These are phyloP conservation scores for Malthinus flaveolus DNA, from an alignment of 2,888 invertebrate genomes.

Conservation along the genomic window DNA sequence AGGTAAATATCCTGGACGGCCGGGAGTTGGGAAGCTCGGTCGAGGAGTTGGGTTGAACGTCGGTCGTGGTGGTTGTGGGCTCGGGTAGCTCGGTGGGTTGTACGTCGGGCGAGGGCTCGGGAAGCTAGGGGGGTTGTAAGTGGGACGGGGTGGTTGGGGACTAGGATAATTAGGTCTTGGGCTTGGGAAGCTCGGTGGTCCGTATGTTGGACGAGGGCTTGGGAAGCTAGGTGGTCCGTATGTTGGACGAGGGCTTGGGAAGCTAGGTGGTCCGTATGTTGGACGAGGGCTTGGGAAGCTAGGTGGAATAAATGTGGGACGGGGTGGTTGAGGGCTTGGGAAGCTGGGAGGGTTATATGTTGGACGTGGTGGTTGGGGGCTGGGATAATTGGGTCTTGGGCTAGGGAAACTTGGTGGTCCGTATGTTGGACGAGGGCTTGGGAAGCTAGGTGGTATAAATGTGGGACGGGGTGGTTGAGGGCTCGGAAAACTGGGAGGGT, in stretches of 20 bases:
- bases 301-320: slow-evolving; percentile 6
- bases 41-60: slow-evolving; percentile 8
- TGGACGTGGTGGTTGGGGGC: slow-evolving; percentile 8
- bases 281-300: slow-evolving; percentile 5
- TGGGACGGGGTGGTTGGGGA: slow-evolving; percentile 1
- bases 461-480: slow-evolving; percentile 12
- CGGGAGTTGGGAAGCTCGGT: background rate
- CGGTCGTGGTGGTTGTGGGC: slow-evolving; percentile 12
- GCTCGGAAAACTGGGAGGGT: slow-evolving; percentile 10
- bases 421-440: slow-evolving; percentile 8
- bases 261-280: slow-evolving; percentile 1
- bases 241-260: slow-evolving; percentile 10
- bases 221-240: background rate
- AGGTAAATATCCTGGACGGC: slow-evolving; percentile 9
- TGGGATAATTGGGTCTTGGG: slow-evolving; percentile 3
- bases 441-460: background rate
- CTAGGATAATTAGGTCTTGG: slow-evolving; percentile 15
- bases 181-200: slow-evolving; percentile 24
- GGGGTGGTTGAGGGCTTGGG: slow-evolving; percentile 11
- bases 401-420: background rate
- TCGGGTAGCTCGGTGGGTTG: slow-evolving; percentile 7
- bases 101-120: background rate
- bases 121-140: background rate
- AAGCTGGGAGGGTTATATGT: slow-evolving; percentile 12
- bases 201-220: background rate